phyloP scores from a whole-genome alignment of 2,113 vertebrate genomes.

The Forbesichthys papilliferus region DNA sequence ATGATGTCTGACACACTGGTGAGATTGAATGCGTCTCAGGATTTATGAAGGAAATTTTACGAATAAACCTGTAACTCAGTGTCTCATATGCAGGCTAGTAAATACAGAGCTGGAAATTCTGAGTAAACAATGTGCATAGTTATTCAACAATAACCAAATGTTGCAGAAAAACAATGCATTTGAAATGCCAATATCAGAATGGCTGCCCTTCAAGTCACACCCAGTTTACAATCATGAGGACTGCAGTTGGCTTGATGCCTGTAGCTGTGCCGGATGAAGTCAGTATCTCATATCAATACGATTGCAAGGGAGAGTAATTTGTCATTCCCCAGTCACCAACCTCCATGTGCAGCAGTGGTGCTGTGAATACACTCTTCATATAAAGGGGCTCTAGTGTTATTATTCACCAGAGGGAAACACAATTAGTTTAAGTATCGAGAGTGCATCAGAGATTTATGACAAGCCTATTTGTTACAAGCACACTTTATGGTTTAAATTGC shows the following conservation, averaged over 20 bases:
- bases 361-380: slow-evolving; percentile 25
- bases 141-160: slow-evolving; percentile 39
- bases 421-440: slow-evolving; percentile 62
- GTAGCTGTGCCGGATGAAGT: slow-evolving; percentile 36
- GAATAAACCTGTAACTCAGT: slow-evolving; percentile 24
- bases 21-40: slow-evolving; percentile 15
- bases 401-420: slow-evolving; percentile 51
- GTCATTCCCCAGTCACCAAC: slow-evolving; percentile 29
- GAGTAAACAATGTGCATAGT: slow-evolving; percentile 20
- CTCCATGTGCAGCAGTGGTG: slow-evolving; percentile 22
- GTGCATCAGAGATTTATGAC: slow-evolving; percentile 43
- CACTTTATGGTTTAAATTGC: slow-evolving; percentile 49
- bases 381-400: slow-evolving; percentile 40
- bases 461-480: slow-evolving; percentile 46
- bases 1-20: slow-evolving; percentile 17
- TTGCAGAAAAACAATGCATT: slow-evolving; percentile 26
- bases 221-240: slow-evolving; percentile 32
- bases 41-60: slow-evolving; percentile 18
- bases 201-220: slow-evolving; percentile 50
- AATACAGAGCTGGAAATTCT: slow-evolving; percentile 4
- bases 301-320: slow-evolving; percentile 36
- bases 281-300: slow-evolving; percentile 42
- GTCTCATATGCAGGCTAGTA: slow-evolving; percentile 17
- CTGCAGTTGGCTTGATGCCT: slow-evolving; percentile 35
- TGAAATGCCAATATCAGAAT: slow-evolving; percentile 42